Evolutionary conservation across 2,113 vertebrate species (phyloP).

Genomic region (Chaenogobius annularis): DNA sequence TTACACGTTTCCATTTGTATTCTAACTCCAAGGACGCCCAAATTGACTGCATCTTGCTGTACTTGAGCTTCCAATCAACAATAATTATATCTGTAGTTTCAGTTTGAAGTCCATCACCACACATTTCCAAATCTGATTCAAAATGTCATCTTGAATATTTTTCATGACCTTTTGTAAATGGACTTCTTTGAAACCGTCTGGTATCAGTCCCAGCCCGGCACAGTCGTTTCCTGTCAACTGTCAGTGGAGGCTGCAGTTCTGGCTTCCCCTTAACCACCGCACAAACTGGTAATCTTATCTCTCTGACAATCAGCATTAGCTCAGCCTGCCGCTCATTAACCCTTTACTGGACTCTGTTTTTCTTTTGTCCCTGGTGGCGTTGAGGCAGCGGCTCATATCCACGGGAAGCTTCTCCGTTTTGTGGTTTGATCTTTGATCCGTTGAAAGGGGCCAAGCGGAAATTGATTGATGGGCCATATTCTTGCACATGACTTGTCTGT

Average conservation of each 20-base stretch:
- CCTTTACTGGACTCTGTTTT: background rate
- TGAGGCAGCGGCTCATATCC: background rate
- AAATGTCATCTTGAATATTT: background rate
- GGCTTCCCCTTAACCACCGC: slow-evolving; percentile 55
- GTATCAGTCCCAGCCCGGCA: slow-evolving; percentile 6
- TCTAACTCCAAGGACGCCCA: background rate
- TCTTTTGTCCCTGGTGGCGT: background rate
- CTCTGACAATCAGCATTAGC: slow-evolving; percentile 55
- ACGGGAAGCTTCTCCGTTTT: slow-evolving; percentile 26
- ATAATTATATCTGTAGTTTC: background rate
- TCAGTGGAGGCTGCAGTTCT: slow-evolving; percentile 57
- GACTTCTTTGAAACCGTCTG: background rate
- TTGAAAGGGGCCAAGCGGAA: slow-evolving; percentile 4
- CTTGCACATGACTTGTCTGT: slow-evolving; percentile 33
- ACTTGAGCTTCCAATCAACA: background rate
- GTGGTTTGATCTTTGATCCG: slow-evolving; percentile 28
- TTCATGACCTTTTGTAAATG: background rate
- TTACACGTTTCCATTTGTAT: background rate
- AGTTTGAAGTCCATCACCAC: background rate
- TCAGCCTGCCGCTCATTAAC: slow-evolving; percentile 45
- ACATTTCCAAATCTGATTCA: background rate
- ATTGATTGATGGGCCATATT: slow-evolving; percentile 36
- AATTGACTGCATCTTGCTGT: background rate
- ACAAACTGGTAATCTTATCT: slow-evolving; percentile 71
- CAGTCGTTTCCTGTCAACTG: slow-evolving; percentile 58